phyloP scores from a whole-genome alignment of 2,797 vertebrate genomes.

The Numenius phaeopus region DNA sequence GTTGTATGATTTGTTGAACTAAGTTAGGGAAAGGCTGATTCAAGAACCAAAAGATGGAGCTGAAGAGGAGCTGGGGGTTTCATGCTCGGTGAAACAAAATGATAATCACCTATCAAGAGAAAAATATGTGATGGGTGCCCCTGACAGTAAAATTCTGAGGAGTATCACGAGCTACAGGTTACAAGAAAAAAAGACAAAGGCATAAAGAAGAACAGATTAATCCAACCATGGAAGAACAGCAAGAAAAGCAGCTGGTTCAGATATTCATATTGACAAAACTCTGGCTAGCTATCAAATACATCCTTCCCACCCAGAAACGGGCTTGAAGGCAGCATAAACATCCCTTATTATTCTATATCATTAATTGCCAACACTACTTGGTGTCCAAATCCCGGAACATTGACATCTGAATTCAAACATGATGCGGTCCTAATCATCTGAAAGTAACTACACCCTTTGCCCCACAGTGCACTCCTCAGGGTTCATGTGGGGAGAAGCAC shows the following conservation, averaged over 20 bases:
- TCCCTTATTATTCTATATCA: background rate
- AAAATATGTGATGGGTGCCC: background rate
- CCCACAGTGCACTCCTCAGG: background rate
- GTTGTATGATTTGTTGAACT: background rate
- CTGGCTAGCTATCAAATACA: slow-evolving; percentile 45
- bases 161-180: slow-evolving; percentile 1
- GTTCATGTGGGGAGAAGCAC: slow-evolving; percentile 20
- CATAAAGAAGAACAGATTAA: slow-evolving; percentile 20
- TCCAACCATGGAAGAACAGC: background rate
- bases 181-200: background rate
- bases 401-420: background rate
- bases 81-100: background rate
- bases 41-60: background rate
- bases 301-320: slow-evolving; percentile 46
- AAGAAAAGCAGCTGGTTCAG: slow-evolving; percentile 60
- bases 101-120: background rate
- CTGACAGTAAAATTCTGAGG: background rate
- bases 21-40: background rate
- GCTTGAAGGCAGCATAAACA: slow-evolving; percentile 7
- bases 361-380: slow-evolving; percentile 1
- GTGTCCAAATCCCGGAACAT: slow-evolving; percentile 1
- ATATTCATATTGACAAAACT: slow-evolving; percentile 60
- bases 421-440: background rate
- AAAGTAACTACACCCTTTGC: background rate
- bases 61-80: slow-evolving; percentile 2